These are phyloP conservation scores for Eptatretus burgeri DNA, from an alignment of 2,113 vertebrate genomes.

Conservation along the genomic window DNA sequence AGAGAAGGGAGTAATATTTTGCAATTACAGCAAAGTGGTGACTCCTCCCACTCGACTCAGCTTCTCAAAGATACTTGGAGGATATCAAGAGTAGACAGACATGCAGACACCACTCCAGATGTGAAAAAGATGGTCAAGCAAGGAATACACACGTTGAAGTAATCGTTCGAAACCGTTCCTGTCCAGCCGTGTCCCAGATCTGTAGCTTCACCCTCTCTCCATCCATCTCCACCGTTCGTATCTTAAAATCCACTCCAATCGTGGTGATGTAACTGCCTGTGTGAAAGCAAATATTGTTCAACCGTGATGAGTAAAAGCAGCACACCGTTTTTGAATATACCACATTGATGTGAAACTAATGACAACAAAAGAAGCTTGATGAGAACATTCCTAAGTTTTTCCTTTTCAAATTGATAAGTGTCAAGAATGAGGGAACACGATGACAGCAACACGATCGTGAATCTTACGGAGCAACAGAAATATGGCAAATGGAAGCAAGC, in stretches of 20 bases:
- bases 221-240: slow-evolving; percentile 30
- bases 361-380: no score
- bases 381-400: no score
- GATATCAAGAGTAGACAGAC: background rate
- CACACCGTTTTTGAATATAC: no score
- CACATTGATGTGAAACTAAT: no score
- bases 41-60: background rate
- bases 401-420: no score
- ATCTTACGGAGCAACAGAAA: no score
- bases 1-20: background rate
- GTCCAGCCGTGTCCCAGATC: slow-evolving; percentile 43
- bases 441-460: no score
- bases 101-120: background rate
- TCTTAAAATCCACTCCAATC: slow-evolving; percentile 41
- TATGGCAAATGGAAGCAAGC: no score
- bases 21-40: background rate
- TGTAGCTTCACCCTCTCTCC: slow-evolving; percentile 37
- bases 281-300: no score
- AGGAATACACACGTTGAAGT: slow-evolving; percentile 25
- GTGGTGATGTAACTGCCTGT: slow-evolving; percentile 43
- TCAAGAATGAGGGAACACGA: no score
- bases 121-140: background rate
- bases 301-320: no score
- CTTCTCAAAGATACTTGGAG: background rate
- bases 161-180: slow-evolving; percentile 37